phyloP scores from a whole-genome alignment of 2,113 vertebrate species.

The Zosterops borbonicus region DNA sequence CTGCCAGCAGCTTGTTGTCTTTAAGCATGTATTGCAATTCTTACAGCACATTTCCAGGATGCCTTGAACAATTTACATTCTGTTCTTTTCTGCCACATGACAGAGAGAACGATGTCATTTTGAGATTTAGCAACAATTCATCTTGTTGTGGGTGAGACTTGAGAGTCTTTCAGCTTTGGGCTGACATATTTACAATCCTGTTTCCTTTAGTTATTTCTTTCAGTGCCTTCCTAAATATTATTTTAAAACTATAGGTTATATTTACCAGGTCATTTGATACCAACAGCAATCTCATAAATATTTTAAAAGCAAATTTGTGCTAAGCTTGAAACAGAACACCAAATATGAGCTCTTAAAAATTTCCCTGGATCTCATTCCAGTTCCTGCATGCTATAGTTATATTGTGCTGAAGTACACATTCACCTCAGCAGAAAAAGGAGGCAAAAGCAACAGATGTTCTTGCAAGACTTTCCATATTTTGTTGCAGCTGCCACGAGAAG shows the following conservation, averaged over 20 bases:
- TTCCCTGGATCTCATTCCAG: not conserved
- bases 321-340: not conserved
- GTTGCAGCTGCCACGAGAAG: slow-evolving; percentile 22
- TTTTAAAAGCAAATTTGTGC: slow-evolving; percentile 9
- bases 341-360: not conserved
- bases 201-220: not conserved
- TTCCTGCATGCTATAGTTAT: not conserved
- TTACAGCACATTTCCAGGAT: not conserved
- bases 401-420: not conserved
- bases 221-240: not conserved
- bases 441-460: not conserved
- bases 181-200: not conserved
- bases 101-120: not conserved
- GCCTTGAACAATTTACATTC: not conserved
- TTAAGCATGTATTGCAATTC: not conserved
- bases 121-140: not conserved
- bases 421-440: not conserved
- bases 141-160: not conserved
- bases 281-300: not conserved
- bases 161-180: not conserved
- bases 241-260: not conserved
- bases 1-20: not conserved
- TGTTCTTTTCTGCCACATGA: not conserved
- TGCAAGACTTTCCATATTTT: slow-evolving; percentile 33
- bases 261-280: not conserved